Evolutionary conservation across 1,140 invertebrate species (phyloP), one percentile per base, ranked within the genome.

Genomic region (Diploscapter pachys): DNA sequence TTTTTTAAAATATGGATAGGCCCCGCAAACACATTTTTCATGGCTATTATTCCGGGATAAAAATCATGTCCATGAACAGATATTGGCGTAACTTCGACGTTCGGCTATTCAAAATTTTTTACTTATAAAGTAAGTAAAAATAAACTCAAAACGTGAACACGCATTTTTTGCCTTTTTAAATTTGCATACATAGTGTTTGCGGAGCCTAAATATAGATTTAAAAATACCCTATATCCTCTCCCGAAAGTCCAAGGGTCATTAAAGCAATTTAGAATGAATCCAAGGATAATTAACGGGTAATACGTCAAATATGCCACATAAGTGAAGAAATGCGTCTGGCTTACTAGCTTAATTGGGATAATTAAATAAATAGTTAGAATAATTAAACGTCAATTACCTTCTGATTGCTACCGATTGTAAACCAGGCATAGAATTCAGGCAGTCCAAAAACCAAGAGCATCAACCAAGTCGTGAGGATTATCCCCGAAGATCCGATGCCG

Each of bases 351-450:
- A 69, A 71, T 51, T 48, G 11, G 54, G 31, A 31, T 31, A 31
- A 31, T 31, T 31, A 75, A 75, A 57, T 67, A 11, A 62, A 74
- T 61, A 55, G 5, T 50, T 63, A 13, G n/a, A 51, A 53, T 11
- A 56, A 53, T 55, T 54, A 4, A 75, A 63, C 48, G 56, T 63
- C 63, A 72, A 63, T 51, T 61, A 76, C 75, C 6, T 56, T 63
- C 53, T 69, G 70, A 49, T 78, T 71, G 50, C 69, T 77, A n/a
- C 77, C 77, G 51, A 74, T 75, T 8, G 3, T 77, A 55, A 78
- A 76, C 77, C 77, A 78, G 9, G 78, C 66, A 61, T 78, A 78
- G 75, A 78, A 78, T 56, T 78, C 77, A 11, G 77, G 77, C 11
- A 66, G 56, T 52, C 78, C 77, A 48, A 52, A 68, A 0, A 78